Conservation (phyloP, 2,888 invertebrate genomes). For the Hoplodrina blanda region DNA sequence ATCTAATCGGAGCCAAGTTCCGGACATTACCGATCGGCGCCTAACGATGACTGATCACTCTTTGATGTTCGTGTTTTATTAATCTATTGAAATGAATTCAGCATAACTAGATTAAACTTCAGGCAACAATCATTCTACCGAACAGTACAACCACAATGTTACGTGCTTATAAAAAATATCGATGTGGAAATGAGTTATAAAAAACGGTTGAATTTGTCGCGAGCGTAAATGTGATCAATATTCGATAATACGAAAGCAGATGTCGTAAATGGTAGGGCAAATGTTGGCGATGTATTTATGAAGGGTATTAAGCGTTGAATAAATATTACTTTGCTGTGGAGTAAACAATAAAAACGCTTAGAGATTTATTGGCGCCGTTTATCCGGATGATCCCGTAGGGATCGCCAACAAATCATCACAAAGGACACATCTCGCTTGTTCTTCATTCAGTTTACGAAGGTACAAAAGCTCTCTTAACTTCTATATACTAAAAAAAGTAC, state of each 20-base stretch:
- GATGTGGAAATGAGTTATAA: conserved; percentile 24
- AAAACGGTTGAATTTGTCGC: conserved; percentile 43
- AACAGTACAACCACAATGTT: conserved; percentile 1
- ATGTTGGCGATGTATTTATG: conserved; percentile 67
- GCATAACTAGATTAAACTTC: conserved; percentile 32
- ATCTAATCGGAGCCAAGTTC: conserved; percentile 67
- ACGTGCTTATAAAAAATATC: conserved; percentile 14
- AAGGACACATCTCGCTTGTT: conserved; percentile 56
- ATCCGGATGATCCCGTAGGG: conserved; percentile 78
- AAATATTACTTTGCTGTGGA: conserved; percentile 69
- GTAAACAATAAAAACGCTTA: conserved; percentile 73
- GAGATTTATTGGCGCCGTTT: conserved; percentile 78
- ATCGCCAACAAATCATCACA: conserved; percentile 76
- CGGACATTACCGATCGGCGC: conserved; percentile 62
- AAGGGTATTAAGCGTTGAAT: conserved; percentile 67
- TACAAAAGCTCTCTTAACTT: conserved; percentile 8
- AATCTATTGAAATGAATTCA: conserved; percentile 45
- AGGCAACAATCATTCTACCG: neutral
- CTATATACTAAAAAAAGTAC: conserved; percentile 8
- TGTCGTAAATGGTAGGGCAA: conserved; percentile 64
- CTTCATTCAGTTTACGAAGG: conserved; percentile 39
- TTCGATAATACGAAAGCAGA: conserved; percentile 65
- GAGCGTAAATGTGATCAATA: conserved; percentile 60
- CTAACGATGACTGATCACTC: conserved; percentile 73
- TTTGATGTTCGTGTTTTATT: conserved; percentile 56